These are phyloP conservation scores for Stegophylla sp. DNA, from an alignment of 2,888 invertebrate genomes.

Conservation along the genomic window DNA sequence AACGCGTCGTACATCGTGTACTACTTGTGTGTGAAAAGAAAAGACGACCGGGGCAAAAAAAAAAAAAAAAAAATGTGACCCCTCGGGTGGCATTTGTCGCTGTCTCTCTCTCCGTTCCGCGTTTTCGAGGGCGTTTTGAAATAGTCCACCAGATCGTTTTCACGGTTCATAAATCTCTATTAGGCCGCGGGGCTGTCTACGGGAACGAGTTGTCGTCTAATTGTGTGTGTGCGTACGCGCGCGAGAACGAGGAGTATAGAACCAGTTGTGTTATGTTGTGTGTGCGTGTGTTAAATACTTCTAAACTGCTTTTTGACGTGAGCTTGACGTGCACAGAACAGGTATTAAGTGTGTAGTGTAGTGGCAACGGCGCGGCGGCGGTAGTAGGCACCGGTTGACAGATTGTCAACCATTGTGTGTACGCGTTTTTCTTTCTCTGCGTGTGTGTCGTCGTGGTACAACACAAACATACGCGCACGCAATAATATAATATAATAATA, in stretches of 20 bases:
- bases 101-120: too few species aligned
- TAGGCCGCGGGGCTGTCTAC: conserved; percentile 43
- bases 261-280: too few species aligned
- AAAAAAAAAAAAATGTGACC: neutral
- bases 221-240: conserved; percentile 33
- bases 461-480: neutral
- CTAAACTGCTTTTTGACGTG: conserved; percentile 54
- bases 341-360: conserved; percentile 30
- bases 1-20: neutral
- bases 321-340: conserved; percentile 51
- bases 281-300: conserved; percentile 54
- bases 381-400: conserved; percentile 46
- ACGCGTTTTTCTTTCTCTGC: neutral
- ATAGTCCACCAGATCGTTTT: conserved; percentile 45
- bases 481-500: neutral
- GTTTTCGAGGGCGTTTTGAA: conserved; percentile 43
- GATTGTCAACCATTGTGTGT: conserved; percentile 54
- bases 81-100: neutral
- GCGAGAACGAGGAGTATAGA: too few species aligned
- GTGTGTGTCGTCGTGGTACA: neutral
- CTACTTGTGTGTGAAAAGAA: neutral
- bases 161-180: conserved; percentile 59
- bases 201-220: conserved; percentile 56
- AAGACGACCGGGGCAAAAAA: neutral
- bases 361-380: neutral